These are phyloP conservation scores for Orientallactaga sibirica DNA, from an alignment of 2,797 vertebrate species.

Conservation along the genomic window DNA sequence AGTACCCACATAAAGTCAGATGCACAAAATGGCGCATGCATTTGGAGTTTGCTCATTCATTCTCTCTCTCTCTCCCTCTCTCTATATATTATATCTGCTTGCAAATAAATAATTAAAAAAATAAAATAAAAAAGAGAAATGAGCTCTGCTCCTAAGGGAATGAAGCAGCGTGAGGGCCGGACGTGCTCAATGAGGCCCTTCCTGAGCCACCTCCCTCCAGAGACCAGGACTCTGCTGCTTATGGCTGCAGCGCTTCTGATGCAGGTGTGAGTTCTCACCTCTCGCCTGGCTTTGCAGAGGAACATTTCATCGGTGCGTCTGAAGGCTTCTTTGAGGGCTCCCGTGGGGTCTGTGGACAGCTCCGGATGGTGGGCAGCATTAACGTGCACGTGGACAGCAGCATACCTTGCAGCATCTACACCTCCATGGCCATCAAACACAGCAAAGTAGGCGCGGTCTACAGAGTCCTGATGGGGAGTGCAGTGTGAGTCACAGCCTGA, in stretches of 20 bases:
- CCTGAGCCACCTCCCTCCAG: not conserved
- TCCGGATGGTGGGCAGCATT: slow-evolving; percentile 89
- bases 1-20: no score
- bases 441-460: slow-evolving; percentile 92
- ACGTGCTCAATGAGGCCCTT: not conserved
- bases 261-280: slow-evolving; percentile 88
- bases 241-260: not conserved
- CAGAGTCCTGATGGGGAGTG: slow-evolving; percentile 87
- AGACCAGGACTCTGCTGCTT: not conserved
- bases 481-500: not conserved
- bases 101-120: no score
- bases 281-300: slow-evolving; percentile 93
- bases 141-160: not conserved
- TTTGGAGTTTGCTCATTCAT: no score
- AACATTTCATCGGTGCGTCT: slow-evolving; percentile 94
- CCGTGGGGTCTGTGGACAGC: slow-evolving; percentile 87
- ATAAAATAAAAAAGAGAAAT: no score
- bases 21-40: no score
- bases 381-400: slow-evolving; percentile 93
- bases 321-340: slow-evolving; percentile 93
- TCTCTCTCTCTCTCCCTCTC: no score
- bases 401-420: slow-evolving; percentile 92
- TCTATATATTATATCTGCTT: no score
- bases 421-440: slow-evolving; percentile 97
- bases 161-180: accelerated